These are phyloP conservation scores for Orbicella faveolata DNA, from an alignment of 64 coral and sea anemone genomes.

Conservation along the genomic window DNA sequence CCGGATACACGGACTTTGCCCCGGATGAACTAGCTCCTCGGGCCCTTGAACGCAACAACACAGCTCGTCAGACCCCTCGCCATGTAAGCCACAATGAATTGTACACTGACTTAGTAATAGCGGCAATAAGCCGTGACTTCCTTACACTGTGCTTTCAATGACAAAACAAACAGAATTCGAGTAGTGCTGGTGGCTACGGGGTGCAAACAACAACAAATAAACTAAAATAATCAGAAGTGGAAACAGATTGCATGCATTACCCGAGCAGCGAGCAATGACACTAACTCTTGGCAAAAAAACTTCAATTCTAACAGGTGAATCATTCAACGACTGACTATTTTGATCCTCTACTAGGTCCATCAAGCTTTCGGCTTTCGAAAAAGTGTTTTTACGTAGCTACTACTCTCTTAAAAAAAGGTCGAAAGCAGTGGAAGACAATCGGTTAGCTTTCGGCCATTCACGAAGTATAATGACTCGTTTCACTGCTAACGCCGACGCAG, in stretches of 20 bases:
- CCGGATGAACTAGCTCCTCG: slow-evolving; percentile 53
- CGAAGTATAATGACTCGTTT: neutral
- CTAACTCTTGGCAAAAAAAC: neutral
- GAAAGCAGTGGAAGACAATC: neutral
- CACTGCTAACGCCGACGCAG: neutral
- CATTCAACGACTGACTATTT: neutral
- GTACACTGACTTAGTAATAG: neutral
- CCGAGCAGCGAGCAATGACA: neutral
- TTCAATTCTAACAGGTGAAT: neutral
- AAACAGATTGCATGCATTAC: neutral
- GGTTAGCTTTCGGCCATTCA: neutral
- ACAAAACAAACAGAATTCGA: slow-evolving; percentile 7
- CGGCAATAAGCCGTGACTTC: slow-evolving; percentile 35
- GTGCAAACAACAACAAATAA: neutral
- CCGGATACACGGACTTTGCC: slow-evolving; percentile 64
- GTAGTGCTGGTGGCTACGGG: neutral
- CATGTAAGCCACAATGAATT: slow-evolving; percentile 28
- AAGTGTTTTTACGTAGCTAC: neutral
- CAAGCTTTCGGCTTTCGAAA: neutral
- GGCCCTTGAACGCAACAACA: slow-evolving; percentile 77
- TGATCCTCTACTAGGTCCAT: too few relatives aligned
- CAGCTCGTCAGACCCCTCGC: slow-evolving; percentile 72
- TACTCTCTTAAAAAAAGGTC: neutral
- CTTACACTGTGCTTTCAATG: slow-evolving; percentile 30
- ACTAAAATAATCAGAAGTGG: neutral